Base-by-base conservation (phyloP, 92 coral and sea anemone species). In the Siderastrea siderea region DNA sequence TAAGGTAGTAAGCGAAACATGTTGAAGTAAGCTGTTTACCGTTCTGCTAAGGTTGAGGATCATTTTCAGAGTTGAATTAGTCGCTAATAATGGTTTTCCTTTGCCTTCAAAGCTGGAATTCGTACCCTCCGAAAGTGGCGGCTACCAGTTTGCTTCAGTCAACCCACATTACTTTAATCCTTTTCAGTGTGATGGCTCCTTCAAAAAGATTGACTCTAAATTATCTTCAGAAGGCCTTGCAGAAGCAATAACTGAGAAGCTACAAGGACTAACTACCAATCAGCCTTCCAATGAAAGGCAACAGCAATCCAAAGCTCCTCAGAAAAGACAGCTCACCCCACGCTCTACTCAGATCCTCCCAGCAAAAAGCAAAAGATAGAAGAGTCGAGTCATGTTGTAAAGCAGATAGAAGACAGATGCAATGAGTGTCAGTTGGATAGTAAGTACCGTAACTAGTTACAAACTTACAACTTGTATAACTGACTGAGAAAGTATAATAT, bases 401-500 rank as follows among this genome's bases (percentile, higher is more conserved):
- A 74, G 79, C 79, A 60, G 19, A 68, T 82, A 69, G 62, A 57
- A 48, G 53, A 70, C 10, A 53, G 59, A 19, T 83, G 87, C 70
- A 64, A 83, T 83, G 79, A 71, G 17, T 83, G 87, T 57, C 87
- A 68, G 62, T 52, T 83, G 48, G 87, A 83, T 19, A 52, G 87
- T 83, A 71, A 83, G 80, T 83, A 53, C 45, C 38, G 38, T 26
- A 26, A 26, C 38, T 26, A 26, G 38, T 26, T 26, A 26, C 38
- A 26, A 26, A 26, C 38, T 26, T 26, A 26, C 38, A 26, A 26
- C 38, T 26, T 26, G 38, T 26, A 26, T 26, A 26, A 26, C 38
- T 26, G 38, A 26, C 38, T 26, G 38, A 26, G 0, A 26, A 26
- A 26, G 38, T 26, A 26, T 26, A 26, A 26, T 26, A 26, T 26